A percentile compares a stretch with the other conserved stretches of the same genome.
These are phyloP conservation scores for Echinarachnius parma DNA, from an alignment of 53 echinoderm and acorn worm genomes.

Conservation along the genomic window DNA sequence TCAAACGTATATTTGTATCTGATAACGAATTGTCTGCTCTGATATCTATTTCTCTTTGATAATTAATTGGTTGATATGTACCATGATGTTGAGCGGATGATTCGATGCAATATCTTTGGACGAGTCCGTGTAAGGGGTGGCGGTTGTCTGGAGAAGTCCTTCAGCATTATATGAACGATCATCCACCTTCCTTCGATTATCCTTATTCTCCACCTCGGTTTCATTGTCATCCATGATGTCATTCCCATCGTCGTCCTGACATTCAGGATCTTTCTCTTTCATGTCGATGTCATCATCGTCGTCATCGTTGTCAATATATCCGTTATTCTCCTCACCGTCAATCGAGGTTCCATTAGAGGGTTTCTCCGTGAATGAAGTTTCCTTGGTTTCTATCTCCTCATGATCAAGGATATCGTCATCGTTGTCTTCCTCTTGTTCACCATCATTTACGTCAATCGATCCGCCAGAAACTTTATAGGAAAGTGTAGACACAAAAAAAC, in stretches of 20 bases:
- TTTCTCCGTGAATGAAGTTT: slow-evolving; percentile 10
- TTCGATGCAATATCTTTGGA: slow-evolving; percentile 50
- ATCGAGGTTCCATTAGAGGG: background rate
- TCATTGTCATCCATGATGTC: no score
- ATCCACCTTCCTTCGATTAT: no score
- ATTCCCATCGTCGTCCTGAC: no score
- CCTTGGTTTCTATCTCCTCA: background rate
- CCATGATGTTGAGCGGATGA: slow-evolving; percentile 78
- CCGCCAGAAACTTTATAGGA: no score
- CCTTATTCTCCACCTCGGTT: no score
- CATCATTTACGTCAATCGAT: no score
- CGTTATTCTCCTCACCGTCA: background rate
- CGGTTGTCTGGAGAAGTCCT: slow-evolving; percentile 27
- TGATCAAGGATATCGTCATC: background rate
- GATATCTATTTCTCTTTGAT: no score
- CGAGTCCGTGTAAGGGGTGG: slow-evolving; percentile 45
- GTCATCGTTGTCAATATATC: background rate
- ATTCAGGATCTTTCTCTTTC: no score
- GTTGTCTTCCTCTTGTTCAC: background rate
- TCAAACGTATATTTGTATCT: no score
- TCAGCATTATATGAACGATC: slow-evolving; percentile 3
- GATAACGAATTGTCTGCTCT: no score
- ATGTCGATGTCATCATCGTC: background rate
- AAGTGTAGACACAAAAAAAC: no score
- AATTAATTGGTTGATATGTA: no score